Conservation (phyloP, 1,140 invertebrate genomes). For the Drosophila lacertosa region DNA sequence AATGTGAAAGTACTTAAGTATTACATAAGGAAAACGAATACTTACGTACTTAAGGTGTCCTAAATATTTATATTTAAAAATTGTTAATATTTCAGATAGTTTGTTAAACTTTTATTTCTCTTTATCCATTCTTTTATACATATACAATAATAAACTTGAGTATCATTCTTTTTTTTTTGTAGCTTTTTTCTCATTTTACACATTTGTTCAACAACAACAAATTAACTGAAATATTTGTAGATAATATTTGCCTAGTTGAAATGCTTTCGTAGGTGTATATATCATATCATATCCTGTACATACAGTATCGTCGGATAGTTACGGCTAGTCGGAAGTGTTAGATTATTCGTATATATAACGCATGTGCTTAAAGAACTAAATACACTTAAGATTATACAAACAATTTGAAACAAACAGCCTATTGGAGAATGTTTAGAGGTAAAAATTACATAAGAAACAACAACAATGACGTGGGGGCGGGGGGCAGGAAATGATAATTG, state of each 20-base stretch:
- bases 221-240: slow-evolving; percentile 47
- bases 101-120: slow-evolving; percentile 68
- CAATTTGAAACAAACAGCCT: slow-evolving; percentile 81
- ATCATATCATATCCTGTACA: slow-evolving; percentile 32
- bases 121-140: slow-evolving; percentile 64
- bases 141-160: slow-evolving; percentile 64
- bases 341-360: slow-evolving; percentile 65
- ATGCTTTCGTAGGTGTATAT: slow-evolving; percentile 55
- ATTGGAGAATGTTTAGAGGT: slow-evolving; percentile 71
- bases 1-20: slow-evolving; percentile 17
- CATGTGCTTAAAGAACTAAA: slow-evolving; percentile 74
- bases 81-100: slow-evolving; percentile 17
- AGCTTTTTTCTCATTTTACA: slow-evolving; percentile 31
- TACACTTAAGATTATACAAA: slow-evolving; percentile 73
- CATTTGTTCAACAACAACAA: slow-evolving; percentile 49
- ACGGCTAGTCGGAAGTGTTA: slow-evolving; percentile 55
- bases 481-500: slow-evolving; percentile 18
- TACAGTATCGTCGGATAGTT: slow-evolving; percentile 34
- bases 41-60: neutral
- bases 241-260: slow-evolving; percentile 54
- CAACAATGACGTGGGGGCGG: slow-evolving; percentile 31
- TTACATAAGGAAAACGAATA: neutral
- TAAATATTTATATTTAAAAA: neutral
- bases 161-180: slow-evolving; percentile 54
- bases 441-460: slow-evolving; percentile 63